phyloP scores from a whole-genome alignment of 2,888 invertebrate genomes.

The Zhengitettix transpicula region DNA sequence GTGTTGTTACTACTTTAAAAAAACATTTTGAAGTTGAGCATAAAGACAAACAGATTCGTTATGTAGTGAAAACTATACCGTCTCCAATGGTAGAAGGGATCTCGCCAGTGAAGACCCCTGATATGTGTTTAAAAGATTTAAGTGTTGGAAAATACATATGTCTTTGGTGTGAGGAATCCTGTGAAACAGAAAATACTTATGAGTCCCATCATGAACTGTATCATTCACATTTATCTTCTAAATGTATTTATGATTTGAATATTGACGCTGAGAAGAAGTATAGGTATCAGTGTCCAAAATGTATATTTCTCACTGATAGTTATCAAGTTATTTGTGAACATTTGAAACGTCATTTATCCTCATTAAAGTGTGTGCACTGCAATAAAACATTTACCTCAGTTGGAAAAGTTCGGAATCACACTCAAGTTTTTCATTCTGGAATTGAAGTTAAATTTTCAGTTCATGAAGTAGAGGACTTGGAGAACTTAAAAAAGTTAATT shows the following conservation, averaged over 20 bases:
- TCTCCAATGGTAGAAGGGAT: background rate
- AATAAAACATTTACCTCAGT: constrained; percentile 20
- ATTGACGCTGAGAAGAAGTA: constrained; percentile 12
- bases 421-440: constrained; percentile 19
- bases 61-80: background rate
- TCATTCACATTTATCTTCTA: constrained; percentile 23
- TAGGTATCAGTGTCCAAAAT: constrained; percentile 26
- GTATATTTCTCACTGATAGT: constrained; percentile 21
- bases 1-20: background rate
- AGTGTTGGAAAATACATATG: constrained; percentile 13
- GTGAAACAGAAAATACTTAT: constrained; percentile 20
- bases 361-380: constrained; percentile 28
- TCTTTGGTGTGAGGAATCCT: constrained; percentile 22
- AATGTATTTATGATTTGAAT: constrained; percentile 5
- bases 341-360: constrained; percentile 25
- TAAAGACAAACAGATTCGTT: background rate
- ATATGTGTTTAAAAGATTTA: background rate
- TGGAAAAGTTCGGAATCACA: constrained; percentile 20
- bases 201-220: constrained; percentile 24
- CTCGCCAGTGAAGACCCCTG: background rate
- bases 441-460: constrained; percentile 17
- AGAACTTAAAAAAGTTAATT: constrained; percentile 6
- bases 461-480: constrained; percentile 7
- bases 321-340: constrained; percentile 24
- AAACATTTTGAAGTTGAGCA: background rate